Percentiles rank a stretch among this genome's conserved stretches.
Evolutionary conservation across 2,797 vertebrate species (phyloP).

Genomic region (Jordanella pulchra): DNA sequence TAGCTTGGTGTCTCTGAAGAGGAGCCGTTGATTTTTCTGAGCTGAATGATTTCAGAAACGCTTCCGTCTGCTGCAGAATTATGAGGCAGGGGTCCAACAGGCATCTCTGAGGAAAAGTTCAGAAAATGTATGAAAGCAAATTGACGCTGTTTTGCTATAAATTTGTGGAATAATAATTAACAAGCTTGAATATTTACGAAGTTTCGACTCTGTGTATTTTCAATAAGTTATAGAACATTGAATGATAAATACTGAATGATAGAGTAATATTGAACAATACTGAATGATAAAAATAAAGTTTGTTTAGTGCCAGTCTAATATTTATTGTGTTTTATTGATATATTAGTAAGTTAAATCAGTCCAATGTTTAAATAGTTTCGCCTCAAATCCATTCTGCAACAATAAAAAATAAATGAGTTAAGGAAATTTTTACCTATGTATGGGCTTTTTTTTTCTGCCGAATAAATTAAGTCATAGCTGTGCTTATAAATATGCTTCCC

Average conservation of each 20-base stretch:
- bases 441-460: neutral
- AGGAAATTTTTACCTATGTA: neutral
- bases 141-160: no score
- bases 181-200: neutral
- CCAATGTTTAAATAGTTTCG: neutral
- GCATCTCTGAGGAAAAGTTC: constrained; percentile 50
- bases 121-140: neutral
- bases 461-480: neutral
- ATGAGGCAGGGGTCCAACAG: constrained; percentile 32
- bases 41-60: constrained; percentile 55
- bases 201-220: no score
- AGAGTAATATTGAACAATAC: no score
- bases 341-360: neutral
- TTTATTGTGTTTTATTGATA: constrained; percentile 4
- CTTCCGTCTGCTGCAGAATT: constrained; percentile 44
- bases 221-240: no score
- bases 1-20: constrained; percentile 69
- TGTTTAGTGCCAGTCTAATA: neutral
- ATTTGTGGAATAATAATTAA: neutral
- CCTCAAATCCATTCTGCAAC: neutral
- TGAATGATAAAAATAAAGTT: neutral
- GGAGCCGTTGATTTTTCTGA: constrained; percentile 74
- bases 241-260: no score
- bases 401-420: neutral
- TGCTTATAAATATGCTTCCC: neutral